Base-by-base conservation (phyloP, 2,797 vertebrate species). In the Limosa lapponica region DNA sequence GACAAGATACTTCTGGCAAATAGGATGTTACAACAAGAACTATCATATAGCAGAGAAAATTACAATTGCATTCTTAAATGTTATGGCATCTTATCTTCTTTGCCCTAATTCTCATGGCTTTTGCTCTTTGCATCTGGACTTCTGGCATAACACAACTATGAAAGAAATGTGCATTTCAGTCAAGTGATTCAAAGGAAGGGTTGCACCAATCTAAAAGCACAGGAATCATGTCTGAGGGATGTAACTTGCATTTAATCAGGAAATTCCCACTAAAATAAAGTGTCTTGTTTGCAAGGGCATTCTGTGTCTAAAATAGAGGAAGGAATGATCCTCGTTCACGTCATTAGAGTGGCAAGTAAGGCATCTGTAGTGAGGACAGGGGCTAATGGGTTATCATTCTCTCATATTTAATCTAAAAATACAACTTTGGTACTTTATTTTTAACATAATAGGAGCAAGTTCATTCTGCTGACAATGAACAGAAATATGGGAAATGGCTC, bases 191-290 rank as follows among this genome's bases (percentile, higher is more conserved):
- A 91, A 91, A 89, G 77, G 37, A 93, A 82, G 73, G 51, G 7
- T 72, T 84, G 51, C 57, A 73, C 69, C 69, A 89, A 52, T 86
- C 37, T 57, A 79, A 93, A 89, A 49, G 30, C 70, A 84, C 32
- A 70, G 64, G 48, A 88, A 83, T 79, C 8, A 46, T 82, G 62
- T 93, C 67, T 95, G 83, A 82, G 87, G 78, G 83, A 80, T 82
- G 43, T 28, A 79, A 57, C 58, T 89, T 85, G 18, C 20, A 67
- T 83, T 91, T 95, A 87, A 64, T 34, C 89, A 94, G 94, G 91
- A 96, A 94, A 95, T 92, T 93, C 80, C 64, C 39, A 58, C 32
- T 92, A 54, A 95, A 97, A 93, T 80, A 73, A 74, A 84, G 15
- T 62, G 52, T 69, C 61, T 72, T 90, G 37, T 72, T 95, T 92